Evolutionary conservation across 2,888 invertebrate genomes (phyloP), one percentile per base, ranked within the genome.

Genomic region (Lasioglossum calceatum): DNA sequence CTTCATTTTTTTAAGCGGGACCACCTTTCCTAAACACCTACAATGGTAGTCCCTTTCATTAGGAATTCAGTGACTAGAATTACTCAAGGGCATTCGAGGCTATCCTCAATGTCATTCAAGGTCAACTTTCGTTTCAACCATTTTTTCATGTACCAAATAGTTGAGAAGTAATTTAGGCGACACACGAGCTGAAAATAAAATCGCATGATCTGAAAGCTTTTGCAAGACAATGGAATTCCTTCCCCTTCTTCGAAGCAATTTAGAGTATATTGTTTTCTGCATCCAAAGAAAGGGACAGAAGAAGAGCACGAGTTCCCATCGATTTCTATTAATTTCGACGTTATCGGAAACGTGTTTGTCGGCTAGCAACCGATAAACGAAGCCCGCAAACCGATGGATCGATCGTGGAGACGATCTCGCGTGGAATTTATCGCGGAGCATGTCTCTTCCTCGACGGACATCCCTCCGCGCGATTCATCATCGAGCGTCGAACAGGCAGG

Each of bases 261-360:
- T 36, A 0, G 19, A 19, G 36, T 8, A 36, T 67, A 32, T 36
- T 67, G 27, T 61, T 61, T 14, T 54, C 54, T 16, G 16, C 32
- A 36, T 67, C 36, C 19, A 2, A 32, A 36, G 36, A 36, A 16
- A 19, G 36, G 8, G 2, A 19, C 0, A 5, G 7, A 64, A 32
- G 67, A 36, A 36, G 36, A 70, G 39, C 23, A 23, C 39, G 23
- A 23, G n/a, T 39, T 39, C 32, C 72, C 67, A 82, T 78, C 82
- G 84, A 82, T 84, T 84, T 82, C 84, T 78, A 78, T 84, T 84
- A 84, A 84, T 82, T 74, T 67, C 67, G 16, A 36, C 27, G 58
- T 77, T 82, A 82, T 84, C 71, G 82, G 84, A 84, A 84, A 84
- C 84, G 73, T 77, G 77, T 84, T 82, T 82, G 42, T 16, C 32